These are phyloP conservation scores for Noctuana brunneofusca DNA, from an alignment of 2,888 invertebrate species.

Conservation along the genomic window DNA sequence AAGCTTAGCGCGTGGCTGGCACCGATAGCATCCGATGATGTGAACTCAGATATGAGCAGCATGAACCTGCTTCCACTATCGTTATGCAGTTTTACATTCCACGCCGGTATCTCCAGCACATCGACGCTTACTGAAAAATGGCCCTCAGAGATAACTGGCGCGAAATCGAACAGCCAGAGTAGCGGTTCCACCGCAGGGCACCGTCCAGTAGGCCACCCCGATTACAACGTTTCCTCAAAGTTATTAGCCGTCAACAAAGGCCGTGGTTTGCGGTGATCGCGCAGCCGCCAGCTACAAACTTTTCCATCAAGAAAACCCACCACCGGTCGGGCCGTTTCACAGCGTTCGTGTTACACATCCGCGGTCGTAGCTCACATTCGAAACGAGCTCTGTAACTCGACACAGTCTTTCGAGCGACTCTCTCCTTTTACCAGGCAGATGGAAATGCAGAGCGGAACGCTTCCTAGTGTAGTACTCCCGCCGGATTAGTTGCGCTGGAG, in stretches of 20 bases:
- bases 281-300: constrained; percentile 44
- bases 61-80: constrained; percentile 48
- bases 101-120: constrained; percentile 48
- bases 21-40: constrained; percentile 48
- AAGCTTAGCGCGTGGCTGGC: constrained; percentile 41
- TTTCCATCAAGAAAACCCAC: constrained; percentile 46
- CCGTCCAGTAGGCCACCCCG: constrained; percentile 58
- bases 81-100: constrained; percentile 50
- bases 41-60: constrained; percentile 47
- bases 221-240: constrained; percentile 65
- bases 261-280: constrained; percentile 59
- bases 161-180: constrained; percentile 55
- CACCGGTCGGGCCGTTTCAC: constrained; percentile 41
- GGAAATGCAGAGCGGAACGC: constrained; percentile 78
- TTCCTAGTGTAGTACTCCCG: constrained; percentile 66
- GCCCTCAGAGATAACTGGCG: constrained; percentile 40
- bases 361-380: constrained; percentile 61
- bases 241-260: constrained; percentile 65
- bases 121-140: constrained; percentile 57
- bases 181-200: constrained; percentile 65
- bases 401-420: constrained; percentile 64
- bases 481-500: constrained; percentile 41
- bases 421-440: constrained; percentile 69
- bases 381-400: constrained; percentile 72
- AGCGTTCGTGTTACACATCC: constrained; percentile 72